Percentiles rank a stretch among this genome's conserved stretches.
Conservation (phyloP, 2,888 invertebrate genomes). For the Scaptodrosophila latifasciaeformis region DNA sequence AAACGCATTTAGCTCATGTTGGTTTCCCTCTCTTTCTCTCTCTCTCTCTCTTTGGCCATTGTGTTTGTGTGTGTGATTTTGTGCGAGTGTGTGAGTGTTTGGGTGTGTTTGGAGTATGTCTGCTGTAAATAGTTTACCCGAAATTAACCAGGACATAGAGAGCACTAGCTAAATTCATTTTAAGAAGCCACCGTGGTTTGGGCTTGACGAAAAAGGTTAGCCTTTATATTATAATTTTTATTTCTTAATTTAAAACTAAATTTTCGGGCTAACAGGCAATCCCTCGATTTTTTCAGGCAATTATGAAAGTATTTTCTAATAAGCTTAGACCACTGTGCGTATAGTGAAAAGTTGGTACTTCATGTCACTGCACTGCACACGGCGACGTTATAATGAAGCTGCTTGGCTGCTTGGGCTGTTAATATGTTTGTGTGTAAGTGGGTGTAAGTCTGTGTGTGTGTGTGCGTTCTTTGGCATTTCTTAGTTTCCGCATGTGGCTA, state of each 20-base stretch:
- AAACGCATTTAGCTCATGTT: constrained; percentile 55
- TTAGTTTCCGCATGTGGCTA: constrained; percentile 60
- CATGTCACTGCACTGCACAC: constrained; percentile 16
- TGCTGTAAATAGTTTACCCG: constrained; percentile 50
- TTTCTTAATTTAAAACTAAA: no score
- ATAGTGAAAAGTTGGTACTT: neutral
- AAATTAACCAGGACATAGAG: constrained; percentile 28
- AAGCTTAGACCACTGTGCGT: no score
- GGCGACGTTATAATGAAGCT: constrained; percentile 51
- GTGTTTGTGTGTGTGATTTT: neutral
- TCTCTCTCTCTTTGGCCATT: neutral
- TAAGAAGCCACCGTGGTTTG: no score
- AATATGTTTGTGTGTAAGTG: neutral
- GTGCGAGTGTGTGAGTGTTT: neutral
- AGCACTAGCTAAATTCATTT: no score
- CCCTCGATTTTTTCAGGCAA: no score
- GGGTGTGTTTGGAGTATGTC: constrained; percentile 13
- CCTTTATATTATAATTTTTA: no score
- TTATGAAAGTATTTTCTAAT: no score
- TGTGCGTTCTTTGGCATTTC: constrained; percentile 29
- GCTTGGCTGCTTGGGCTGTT: constrained; percentile 13
- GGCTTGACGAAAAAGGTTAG: no score
- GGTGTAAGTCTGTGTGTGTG: constrained; percentile 12
- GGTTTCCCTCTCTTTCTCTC: no score
- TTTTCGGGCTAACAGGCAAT: no score